Conservation (phyloP, 2,888 invertebrate species). For the Cephonodes hylas region DNA sequence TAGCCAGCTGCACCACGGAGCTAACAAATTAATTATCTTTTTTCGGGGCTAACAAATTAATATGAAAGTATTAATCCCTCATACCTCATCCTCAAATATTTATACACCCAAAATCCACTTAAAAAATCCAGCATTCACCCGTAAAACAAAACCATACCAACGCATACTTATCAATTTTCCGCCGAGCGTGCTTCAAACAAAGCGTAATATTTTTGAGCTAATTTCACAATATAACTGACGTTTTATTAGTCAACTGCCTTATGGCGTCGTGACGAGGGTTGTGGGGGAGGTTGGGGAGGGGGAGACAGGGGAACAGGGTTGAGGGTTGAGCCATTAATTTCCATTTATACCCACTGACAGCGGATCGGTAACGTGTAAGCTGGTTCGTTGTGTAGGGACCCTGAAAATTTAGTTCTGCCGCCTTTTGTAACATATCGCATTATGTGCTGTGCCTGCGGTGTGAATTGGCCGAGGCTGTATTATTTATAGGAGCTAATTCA, state of each 20-base stretch:
- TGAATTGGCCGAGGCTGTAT: background rate
- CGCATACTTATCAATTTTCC: conserved; percentile 3
- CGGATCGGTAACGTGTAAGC: conserved; percentile 35
- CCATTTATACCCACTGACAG: conserved; percentile 61
- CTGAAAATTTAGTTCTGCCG: conserved; percentile 28
- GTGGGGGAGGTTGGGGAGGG: conserved; percentile 20
- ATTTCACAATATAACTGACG: conserved; percentile 32
- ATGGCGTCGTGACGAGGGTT: conserved; percentile 27
- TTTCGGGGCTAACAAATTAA: too few relatives aligned
- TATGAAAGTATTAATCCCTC: too few relatives aligned
- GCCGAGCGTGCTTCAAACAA: background rate
- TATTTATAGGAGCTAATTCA: too few relatives aligned
- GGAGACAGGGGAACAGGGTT: conserved; percentile 33
- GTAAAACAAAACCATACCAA: background rate
- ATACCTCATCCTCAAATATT: too few relatives aligned
- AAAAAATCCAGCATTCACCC: background rate
- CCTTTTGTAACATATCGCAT: conserved; percentile 12
- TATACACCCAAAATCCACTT: background rate
- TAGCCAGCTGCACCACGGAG: too few relatives aligned
- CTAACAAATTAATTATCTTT: too few relatives aligned
- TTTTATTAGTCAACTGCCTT: conserved; percentile 36
- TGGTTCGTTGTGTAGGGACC: conserved; percentile 26
- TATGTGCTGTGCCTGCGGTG: background rate
- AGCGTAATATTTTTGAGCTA: conserved; percentile 25
- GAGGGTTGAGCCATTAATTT: conserved; percentile 52